These are phyloP conservation scores for Aeoliscus strigatus DNA, from an alignment of 2,797 vertebrate genomes.

Conservation along the genomic window DNA sequence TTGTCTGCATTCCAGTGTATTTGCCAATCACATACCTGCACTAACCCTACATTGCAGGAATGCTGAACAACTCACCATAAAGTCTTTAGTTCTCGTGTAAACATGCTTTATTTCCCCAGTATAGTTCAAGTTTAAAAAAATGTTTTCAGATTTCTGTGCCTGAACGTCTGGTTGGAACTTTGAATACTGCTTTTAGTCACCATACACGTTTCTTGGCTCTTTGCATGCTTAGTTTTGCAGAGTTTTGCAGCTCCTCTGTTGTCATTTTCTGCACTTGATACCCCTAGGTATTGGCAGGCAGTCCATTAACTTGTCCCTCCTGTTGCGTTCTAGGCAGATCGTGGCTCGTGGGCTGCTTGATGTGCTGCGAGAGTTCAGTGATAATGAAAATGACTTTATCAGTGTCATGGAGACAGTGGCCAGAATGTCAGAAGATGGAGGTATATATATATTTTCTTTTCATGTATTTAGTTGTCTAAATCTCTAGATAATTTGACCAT, in stretches of 20 bases:
- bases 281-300: constrained; percentile 52
- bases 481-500: neutral
- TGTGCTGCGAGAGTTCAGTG: constrained; percentile 85
- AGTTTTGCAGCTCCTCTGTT: constrained; percentile 23
- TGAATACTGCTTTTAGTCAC: constrained; percentile 11
- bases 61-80: constrained; percentile 17
- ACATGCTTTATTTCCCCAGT: constrained; percentile 4
- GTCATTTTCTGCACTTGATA: constrained; percentile 28
- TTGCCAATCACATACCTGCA: constrained; percentile 30
- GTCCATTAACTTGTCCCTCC: constrained; percentile 48
- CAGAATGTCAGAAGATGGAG: constrained; percentile 90
- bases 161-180: constrained; percentile 9
- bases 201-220: constrained; percentile 13
- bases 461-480: neutral
- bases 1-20: constrained; percentile 36
- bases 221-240: constrained; percentile 32
- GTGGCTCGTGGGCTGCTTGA: constrained; percentile 86
- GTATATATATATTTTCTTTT: constrained; percentile 63
- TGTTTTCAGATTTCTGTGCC: neutral
- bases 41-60: constrained; percentile 18
- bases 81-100: constrained; percentile 8
- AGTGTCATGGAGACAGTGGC: constrained; percentile 87
- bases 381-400: constrained; percentile 86
- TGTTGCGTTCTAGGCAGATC: constrained; percentile 80
- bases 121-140: too few species aligned